Evolutionary conservation across 2,113 vertebrate genomes (phyloP).

Genomic region (Ammodytes dubius): DNA sequence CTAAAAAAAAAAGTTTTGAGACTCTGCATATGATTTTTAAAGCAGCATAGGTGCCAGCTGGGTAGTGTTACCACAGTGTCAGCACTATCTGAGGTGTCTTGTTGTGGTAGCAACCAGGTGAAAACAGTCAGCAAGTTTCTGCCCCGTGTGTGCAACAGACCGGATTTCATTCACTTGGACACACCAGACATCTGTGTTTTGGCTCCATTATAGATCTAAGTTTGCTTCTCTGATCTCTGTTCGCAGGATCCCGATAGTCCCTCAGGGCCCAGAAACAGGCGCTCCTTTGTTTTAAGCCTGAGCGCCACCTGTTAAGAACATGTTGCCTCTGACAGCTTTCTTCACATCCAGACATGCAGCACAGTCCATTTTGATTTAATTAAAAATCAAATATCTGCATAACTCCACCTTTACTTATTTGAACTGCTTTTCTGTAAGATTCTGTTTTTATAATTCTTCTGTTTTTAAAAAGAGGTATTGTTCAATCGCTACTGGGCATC

Average conservation of each 20-base stretch:
- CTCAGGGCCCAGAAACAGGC: constrained; percentile 66
- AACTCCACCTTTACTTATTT: not conserved
- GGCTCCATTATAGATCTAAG: constrained; percentile 51
- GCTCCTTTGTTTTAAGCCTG: constrained; percentile 65
- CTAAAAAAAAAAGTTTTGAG: not conserved
- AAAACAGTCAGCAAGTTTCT: constrained; percentile 13
- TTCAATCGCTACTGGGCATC: not conserved
- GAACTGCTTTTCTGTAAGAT: not conserved
- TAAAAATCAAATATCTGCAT: constrained; percentile 18
- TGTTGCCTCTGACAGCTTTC: constrained; percentile 63
- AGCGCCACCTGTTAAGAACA: constrained; percentile 72
- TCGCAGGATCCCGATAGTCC: constrained; percentile 65
- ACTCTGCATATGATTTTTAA: not conserved
- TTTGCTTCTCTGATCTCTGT: constrained; percentile 58
- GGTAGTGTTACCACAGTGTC: constrained; percentile 19
- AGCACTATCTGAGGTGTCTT: constrained; percentile 20
- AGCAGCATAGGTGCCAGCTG: not conserved
- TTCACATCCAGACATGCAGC: constrained; percentile 20
- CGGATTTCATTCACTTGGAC: constrained; percentile 26
- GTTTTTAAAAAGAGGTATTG: not conserved
- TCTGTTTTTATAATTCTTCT: not conserved
- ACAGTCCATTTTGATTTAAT: constrained; percentile 14
- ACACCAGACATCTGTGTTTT: constrained; percentile 56
- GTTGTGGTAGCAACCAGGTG: constrained; percentile 52
- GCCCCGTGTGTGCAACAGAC: not conserved